A percentile compares a stretch with the other conserved stretches of the same genome.
These are phyloP conservation scores for Salmo trutta DNA, from an alignment of 2,797 vertebrate genomes.

Conservation along the genomic window DNA sequence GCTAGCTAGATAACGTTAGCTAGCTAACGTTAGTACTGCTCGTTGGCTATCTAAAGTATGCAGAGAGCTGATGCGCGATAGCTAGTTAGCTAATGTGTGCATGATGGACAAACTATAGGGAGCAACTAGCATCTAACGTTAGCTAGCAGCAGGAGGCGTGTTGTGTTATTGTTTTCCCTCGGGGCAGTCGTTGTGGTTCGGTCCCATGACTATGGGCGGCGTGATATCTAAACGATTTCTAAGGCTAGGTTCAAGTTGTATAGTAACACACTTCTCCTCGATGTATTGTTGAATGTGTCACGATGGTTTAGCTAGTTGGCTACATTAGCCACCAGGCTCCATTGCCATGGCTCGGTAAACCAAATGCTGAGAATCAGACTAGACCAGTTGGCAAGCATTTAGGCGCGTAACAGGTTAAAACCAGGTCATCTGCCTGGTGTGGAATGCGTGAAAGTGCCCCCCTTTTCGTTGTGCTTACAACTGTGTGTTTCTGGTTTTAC, in stretches of 20 bases:
- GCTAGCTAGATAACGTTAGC: neutral
- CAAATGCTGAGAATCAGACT: too few relatives aligned
- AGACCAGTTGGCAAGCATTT: neutral
- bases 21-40: neutral
- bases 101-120: neutral
- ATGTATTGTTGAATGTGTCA: neutral
- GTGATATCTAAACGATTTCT: neutral
- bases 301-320: too few relatives aligned
- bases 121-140: neutral
- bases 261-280: neutral
- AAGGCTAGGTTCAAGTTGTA: neutral
- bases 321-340: too few relatives aligned
- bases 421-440: neutral
- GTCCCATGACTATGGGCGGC: neutral
- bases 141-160: slow-evolving; percentile 15
- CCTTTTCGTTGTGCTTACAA: neutral
- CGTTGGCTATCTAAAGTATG: neutral
- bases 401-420: neutral
- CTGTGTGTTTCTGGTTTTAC: neutral
- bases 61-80: neutral
- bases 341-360: too few relatives aligned
- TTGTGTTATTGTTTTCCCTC: slow-evolving; percentile 3
- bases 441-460: neutral
- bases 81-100: neutral
- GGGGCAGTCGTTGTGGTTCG: neutral